phyloP scores from a whole-genome alignment of 1,140 invertebrate genomes.

The Sinella curviseta region DNA sequence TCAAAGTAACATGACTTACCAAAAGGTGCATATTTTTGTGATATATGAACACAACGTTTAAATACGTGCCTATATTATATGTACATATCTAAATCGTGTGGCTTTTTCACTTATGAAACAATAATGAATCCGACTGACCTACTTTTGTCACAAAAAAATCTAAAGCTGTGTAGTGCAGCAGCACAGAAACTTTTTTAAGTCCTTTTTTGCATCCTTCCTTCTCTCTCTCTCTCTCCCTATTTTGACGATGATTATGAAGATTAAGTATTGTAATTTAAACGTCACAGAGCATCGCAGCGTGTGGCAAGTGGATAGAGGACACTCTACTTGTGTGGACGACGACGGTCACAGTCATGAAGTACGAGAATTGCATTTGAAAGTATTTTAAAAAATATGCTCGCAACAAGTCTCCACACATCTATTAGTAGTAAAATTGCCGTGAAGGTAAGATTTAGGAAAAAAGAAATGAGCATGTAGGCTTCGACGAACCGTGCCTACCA shows the following conservation, averaged over 20 bases:
- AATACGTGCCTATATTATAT: too few relatives aligned
- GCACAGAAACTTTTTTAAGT: neutral
- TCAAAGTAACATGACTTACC: neutral
- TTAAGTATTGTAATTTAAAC: neutral
- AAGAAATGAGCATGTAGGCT: neutral
- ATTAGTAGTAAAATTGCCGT: too few relatives aligned
- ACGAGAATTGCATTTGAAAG: neutral
- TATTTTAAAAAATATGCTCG: neutral
- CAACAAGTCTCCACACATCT: neutral
- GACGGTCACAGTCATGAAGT: neutral
- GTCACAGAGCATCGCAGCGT: neutral
- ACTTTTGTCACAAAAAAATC: neutral
- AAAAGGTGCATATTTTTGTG: too few relatives aligned
- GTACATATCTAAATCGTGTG: neutral
- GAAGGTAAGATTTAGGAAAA: neutral
- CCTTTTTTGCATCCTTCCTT: neutral
- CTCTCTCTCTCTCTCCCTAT: neutral
- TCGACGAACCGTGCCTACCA: too few relatives aligned
- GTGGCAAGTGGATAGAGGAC: neutral
- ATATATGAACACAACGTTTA: neutral
- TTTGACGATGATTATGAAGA: neutral
- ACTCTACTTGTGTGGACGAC: neutral
- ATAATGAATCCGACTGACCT: neutral
- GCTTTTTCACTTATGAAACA: constrained; percentile 10
- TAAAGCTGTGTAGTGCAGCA: neutral